phyloP scores from a whole-genome alignment of 2,113 vertebrate species.

The Bubo bubo region DNA sequence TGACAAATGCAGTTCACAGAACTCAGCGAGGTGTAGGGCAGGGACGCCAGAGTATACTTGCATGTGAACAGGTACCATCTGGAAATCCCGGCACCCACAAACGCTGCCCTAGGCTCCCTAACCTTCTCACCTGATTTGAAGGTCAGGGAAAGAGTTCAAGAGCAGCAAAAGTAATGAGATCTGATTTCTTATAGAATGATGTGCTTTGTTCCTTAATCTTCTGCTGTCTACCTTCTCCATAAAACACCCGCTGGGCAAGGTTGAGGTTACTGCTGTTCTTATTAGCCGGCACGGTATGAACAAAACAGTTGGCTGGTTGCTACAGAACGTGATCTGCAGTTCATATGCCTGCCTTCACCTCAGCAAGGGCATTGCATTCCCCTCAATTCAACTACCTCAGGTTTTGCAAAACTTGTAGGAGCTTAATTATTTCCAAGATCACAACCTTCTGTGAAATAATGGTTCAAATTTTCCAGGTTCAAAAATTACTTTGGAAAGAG shows the following conservation, averaged over 20 bases:
- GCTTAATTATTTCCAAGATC: neutral
- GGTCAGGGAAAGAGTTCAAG: neutral
- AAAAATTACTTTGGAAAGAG: neutral
- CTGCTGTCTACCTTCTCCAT: neutral
- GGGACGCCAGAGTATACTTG: neutral
- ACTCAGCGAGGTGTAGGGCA: neutral
- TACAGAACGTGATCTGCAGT: neutral
- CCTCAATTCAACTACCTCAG: neutral
- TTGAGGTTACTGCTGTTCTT: neutral
- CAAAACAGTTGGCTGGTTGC: neutral
- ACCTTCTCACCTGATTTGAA: neutral
- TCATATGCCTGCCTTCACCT: neutral
- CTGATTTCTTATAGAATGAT: neutral
- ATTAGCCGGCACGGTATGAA: neutral
- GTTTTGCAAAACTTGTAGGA: neutral
- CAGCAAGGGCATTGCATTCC: neutral
- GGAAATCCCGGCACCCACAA: neutral
- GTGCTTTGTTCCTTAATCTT: neutral
- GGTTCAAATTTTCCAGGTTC: neutral
- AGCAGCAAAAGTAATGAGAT: neutral
- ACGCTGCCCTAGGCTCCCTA: neutral
- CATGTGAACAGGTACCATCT: neutral
- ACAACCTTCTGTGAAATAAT: neutral
- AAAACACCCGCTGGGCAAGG: neutral
- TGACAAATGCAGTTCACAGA: neutral